Conservation (phyloP, 1,140 invertebrate genomes). For the Heliconius himera region DNA sequence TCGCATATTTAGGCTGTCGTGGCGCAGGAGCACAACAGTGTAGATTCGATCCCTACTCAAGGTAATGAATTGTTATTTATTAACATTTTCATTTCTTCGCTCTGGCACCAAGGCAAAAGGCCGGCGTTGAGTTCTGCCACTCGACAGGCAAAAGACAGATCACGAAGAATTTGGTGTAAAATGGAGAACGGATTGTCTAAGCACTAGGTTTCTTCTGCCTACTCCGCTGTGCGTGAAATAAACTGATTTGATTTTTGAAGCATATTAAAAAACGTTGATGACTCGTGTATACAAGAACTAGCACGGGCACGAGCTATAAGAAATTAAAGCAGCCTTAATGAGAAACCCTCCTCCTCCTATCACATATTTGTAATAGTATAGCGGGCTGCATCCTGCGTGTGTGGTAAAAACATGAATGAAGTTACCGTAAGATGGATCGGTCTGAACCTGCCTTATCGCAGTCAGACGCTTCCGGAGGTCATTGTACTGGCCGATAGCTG, state of each 20-base stretch:
- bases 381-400: slow-evolving; percentile 54
- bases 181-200: too few species aligned
- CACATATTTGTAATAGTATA: slow-evolving; percentile 48
- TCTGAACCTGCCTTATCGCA: slow-evolving; percentile 47
- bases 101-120: too few species aligned
- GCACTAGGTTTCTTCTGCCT: too few species aligned
- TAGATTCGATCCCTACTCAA: too few species aligned
- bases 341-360: slow-evolving; percentile 25
- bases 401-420: slow-evolving; percentile 50
- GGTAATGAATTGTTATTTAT: too few species aligned
- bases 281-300: not conserved
- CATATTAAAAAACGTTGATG: not conserved
- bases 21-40: too few species aligned
- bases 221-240: too few species aligned
- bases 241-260: not conserved
- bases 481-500: slow-evolving; percentile 40
- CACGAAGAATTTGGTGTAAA: too few species aligned
- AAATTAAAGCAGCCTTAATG: slow-evolving; percentile 11
- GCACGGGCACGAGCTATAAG: not conserved
- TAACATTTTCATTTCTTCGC: too few species aligned
- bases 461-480: slow-evolving; percentile 52
- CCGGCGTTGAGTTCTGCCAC: too few species aligned
- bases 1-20: not conserved
- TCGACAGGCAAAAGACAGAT: too few species aligned
- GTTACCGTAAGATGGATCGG: slow-evolving; percentile 54